Base-by-base conservation (phyloP, 1,140 invertebrate species). In the Meloidogyne chitwoodi region DNA sequence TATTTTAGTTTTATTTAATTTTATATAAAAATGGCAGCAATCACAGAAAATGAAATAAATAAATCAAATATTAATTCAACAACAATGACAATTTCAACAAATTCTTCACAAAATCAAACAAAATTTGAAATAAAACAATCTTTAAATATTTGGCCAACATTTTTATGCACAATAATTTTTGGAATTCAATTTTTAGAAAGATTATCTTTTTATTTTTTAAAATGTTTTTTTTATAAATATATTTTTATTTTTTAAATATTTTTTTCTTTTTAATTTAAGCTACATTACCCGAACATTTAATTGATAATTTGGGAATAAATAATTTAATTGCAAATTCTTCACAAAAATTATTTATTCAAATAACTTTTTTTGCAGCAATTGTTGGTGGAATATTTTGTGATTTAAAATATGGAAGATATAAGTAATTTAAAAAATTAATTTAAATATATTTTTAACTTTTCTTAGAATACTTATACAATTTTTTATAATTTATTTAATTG, bases 371-470 rank as follows among this genome's bases (percentile, higher is more conserved):
- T 19, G 26, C 68, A 19, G 44, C 68, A 26, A 70, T 70, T 41
- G n/a, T 70, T 61, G 68, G 68, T 48, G 68, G 56, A 29, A 64
- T 61, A 26, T 27, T 73, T 44, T 61, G 56, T 14, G 71, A 73
- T 63, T 29, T 64, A 19, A 73, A 73, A 31, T 63, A 63, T 63
- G 71, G 71, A 41, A 64, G 64, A 26, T 73, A 73, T 64, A 48
- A 48, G 71, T 73, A 38, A 38, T 22, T 29, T 27, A 27, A 27
- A 19, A 68, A 29, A 3, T 6, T 68, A 34, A 34, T 14, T 27
- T 11, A 14, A 68, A 16, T 26, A 10, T 34, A 27, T 41, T 41
- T 24, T 68, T 68, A 11, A 26, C 0, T 69, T 34, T 69, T 14
- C 31, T 27, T 27, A 73, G 71, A 6, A 22, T 56, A 19, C 71